Evolutionary conservation across 2,113 vertebrate genomes (phyloP), one percentile per base, ranked within the genome.

Genomic region (Saguinus imperator): DNA sequence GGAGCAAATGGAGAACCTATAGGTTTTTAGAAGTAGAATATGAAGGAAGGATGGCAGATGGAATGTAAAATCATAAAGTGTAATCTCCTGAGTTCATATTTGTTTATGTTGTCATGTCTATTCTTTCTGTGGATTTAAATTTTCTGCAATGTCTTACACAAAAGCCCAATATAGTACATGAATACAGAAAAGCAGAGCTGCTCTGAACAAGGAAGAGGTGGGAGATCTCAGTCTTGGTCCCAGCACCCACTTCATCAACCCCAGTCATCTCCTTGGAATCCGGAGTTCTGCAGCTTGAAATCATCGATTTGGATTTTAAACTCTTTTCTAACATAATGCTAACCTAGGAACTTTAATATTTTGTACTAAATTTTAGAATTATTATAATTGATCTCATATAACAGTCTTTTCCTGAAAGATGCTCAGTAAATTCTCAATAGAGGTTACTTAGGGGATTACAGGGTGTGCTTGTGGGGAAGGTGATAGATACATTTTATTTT

Each of bases 341-440:
- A 93, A 93, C 37, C 8, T 20, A 58, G 48, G 55, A 87, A 91
- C 11, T 48, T 87, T 50, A 91, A 90, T 20, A 90, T 72, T 90
- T 76, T 77, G 12, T 52, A 87, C 37, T 94, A 77, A 21, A 79
- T 80, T 95, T 84, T 83, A 73, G 18, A 91, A 83, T 83, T 83
- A 64, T 75, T 81, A 55, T 72, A 88, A 77, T 7, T 79, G 23
- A 61, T 61, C 27, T 70, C 68, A 68, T 91, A 45, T 87, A 92
- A 88, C 3, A 94, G 57, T 17, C 29, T 48, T 94, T 88, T 87
- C n/a, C 77, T 79, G 84, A 92, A 94, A 96, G 70, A 84, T 83
- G 52, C n/a, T n/a, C 40, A 64, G 76, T 43, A 94, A 94, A 77
- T 92, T 72, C 77, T 92, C 23, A n/a, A 23, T 27, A 87, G 43